phyloP scores from a whole-genome alignment of 2,888 invertebrate species.

The Penaeus monodon region DNA sequence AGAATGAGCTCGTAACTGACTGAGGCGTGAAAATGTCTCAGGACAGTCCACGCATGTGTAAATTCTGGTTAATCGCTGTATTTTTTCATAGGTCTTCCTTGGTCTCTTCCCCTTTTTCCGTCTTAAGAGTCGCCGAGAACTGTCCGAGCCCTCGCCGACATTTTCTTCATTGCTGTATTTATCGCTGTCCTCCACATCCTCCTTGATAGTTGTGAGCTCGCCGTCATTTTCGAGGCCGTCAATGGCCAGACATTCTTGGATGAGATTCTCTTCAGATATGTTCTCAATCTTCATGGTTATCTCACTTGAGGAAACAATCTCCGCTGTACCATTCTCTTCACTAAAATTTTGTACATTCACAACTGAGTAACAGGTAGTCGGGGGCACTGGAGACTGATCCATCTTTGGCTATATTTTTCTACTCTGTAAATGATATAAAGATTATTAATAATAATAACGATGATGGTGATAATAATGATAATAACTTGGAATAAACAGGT shows the following conservation, averaged over 20 bases:
- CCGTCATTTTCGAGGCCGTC: constrained; percentile 31
- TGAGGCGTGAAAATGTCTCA: constrained; percentile 58
- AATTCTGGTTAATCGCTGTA: constrained; percentile 47
- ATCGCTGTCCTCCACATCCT: constrained; percentile 26
- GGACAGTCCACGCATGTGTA: constrained; percentile 61
- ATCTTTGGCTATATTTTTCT: not conserved
- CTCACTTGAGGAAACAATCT: constrained; percentile 25
- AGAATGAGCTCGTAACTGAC: constrained; percentile 58
- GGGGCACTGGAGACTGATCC: not conserved
- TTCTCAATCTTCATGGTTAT: constrained; percentile 46
- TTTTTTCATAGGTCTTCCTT: constrained; percentile 50
- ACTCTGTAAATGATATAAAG: too few relatives aligned
- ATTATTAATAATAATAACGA: too few relatives aligned
- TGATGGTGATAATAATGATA: too few relatives aligned
- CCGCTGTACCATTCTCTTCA: constrained; percentile 4
- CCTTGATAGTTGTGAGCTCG: not conserved
- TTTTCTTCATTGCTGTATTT: constrained; percentile 53
- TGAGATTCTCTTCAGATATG: constrained; percentile 30
- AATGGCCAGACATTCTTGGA: constrained; percentile 48
- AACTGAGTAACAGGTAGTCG: too few relatives aligned
- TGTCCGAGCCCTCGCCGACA: constrained; percentile 18
- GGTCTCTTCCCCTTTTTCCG: constrained; percentile 39
- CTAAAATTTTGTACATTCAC: not conserved
- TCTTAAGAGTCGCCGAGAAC: constrained; percentile 7
- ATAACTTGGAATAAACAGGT: too few relatives aligned